Conservation (phyloP, 2,113 vertebrate species). For the Dromaius novaehollandiae region DNA sequence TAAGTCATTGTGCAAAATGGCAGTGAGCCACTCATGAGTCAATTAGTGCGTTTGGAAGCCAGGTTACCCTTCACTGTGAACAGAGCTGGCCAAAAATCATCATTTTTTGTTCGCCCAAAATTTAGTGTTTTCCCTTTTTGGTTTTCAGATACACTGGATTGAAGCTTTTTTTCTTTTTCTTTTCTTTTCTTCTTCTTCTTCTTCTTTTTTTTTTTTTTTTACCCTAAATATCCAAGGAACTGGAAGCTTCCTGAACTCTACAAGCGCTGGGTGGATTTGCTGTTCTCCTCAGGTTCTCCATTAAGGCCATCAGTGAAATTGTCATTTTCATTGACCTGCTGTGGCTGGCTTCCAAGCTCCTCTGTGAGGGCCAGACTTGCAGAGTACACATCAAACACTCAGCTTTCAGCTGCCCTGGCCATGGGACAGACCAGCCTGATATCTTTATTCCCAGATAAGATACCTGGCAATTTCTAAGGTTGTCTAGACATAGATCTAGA, state of each 20-base stretch:
- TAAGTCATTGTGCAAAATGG: neutral
- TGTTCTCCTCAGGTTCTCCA: neutral
- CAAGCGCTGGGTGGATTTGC: neutral
- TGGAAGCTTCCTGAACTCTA: neutral
- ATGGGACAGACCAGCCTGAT: neutral
- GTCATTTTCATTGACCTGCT: neutral
- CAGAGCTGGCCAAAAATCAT: neutral
- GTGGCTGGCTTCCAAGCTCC: neutral
- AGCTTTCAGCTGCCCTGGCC: neutral
- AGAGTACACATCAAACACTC: neutral
- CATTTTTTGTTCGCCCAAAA: neutral
- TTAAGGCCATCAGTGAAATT: neutral
- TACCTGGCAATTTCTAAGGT: neutral
- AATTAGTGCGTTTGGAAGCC: neutral
- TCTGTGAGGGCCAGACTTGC: accelerated
- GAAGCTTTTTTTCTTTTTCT: neutral
- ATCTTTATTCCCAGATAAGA: neutral
- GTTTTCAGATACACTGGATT: accelerated
- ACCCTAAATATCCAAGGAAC: neutral
- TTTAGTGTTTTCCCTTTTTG: neutral
- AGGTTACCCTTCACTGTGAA: neutral
- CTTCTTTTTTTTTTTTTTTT: too few relatives aligned
- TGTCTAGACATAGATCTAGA: neutral
- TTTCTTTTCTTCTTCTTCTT: neutral
- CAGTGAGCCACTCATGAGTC: neutral